A percentile compares a stretch with the other conserved stretches of the same genome.
phyloP scores from a whole-genome alignment of 2,888 invertebrate species.

The Chirona hameri region DNA sequence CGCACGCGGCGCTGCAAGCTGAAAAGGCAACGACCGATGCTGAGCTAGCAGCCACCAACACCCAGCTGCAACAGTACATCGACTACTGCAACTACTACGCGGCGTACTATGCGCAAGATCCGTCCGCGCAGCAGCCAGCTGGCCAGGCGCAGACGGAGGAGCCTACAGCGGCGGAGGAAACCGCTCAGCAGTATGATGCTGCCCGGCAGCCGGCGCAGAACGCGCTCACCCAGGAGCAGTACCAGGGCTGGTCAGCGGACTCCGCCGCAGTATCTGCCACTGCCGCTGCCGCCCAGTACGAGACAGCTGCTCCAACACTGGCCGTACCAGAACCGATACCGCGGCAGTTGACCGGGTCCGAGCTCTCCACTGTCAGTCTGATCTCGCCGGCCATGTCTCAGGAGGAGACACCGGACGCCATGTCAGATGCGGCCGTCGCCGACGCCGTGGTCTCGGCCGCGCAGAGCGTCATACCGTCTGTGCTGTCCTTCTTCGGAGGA shows the following conservation, averaged over 20 bases:
- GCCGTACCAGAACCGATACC: neutral
- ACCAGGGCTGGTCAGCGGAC: neutral
- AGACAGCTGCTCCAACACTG: neutral
- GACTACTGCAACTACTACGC: slow-evolving; percentile 12
- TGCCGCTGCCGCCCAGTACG: neutral
- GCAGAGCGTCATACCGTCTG: slow-evolving; percentile 4
- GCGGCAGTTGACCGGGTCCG: neutral
- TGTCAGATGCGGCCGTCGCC: neutral
- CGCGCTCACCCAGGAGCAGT: neutral
- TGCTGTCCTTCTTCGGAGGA: slow-evolving; percentile 6
- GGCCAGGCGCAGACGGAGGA: neutral
- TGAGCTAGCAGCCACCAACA: neutral
- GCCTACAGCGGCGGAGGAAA: too few relatives aligned
- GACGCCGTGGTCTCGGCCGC: slow-evolving; percentile 5
- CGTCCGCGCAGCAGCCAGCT: neutral
- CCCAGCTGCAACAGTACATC: slow-evolving; percentile 12
- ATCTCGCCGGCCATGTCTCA: neutral
- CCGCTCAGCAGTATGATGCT: neutral
- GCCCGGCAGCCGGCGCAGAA: neutral
- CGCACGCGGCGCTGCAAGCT: neutral
- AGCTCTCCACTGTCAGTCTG: neutral
- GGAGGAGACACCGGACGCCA: neutral
- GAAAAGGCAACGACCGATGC: neutral
- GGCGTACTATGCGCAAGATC: neutral
- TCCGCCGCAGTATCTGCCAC: neutral